Percentiles rank a stretch among this genome's conserved stretches.
Conservation (phyloP, 2,797 vertebrate species). For the Acomys russatus region DNA sequence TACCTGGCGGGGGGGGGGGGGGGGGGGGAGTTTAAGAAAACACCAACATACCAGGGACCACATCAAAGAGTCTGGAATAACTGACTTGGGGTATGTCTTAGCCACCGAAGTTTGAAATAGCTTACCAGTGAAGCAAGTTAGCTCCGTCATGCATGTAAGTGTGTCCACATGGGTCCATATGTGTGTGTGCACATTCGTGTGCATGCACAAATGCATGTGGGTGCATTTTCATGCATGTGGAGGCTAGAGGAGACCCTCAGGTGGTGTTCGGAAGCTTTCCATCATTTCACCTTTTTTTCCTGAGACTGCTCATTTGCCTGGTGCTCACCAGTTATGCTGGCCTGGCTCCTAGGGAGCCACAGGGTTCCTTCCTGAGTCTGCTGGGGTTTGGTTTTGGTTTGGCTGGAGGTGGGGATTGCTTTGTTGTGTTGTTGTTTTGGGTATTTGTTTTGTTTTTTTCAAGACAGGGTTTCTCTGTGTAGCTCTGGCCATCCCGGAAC, state of each 20-base stretch:
- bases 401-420: no score
- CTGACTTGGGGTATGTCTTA: background rate
- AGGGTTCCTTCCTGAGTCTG: background rate
- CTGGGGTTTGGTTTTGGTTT: background rate
- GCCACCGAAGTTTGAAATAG: conserved; percentile 32
- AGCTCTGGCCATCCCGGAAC: background rate
- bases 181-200: no score
- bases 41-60: background rate
- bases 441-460: background rate
- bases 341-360: background rate
- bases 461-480: background rate
- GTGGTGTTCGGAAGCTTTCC: background rate
- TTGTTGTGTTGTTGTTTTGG: background rate
- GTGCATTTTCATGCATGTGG: background rate
- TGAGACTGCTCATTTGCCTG: background rate
- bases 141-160: no score
- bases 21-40: background rate
- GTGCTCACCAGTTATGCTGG: no score
- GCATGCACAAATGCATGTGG: no score
- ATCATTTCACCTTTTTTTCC: background rate
- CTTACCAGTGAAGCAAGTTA: background rate
- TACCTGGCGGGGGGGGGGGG: no score
- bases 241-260: background rate
- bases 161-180: background rate
- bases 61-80: background rate